These are phyloP conservation scores for Pagrus major DNA, from an alignment of 2,113 vertebrate species.

Conservation along the genomic window DNA sequence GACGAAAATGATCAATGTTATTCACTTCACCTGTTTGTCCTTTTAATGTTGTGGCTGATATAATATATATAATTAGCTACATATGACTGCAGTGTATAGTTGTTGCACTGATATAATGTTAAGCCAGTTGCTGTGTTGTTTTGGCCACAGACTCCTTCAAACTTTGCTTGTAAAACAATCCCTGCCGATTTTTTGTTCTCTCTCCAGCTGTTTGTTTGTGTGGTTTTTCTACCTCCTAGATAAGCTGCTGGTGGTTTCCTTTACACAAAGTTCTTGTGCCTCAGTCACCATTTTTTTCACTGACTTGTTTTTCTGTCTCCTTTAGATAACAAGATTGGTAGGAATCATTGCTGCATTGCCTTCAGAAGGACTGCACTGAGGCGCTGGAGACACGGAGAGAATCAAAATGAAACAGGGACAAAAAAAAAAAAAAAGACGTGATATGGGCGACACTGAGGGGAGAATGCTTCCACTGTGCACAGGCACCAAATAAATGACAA, in stretches of 20 bases:
- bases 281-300: slow-evolving; percentile 8
- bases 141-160: background rate
- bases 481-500: slow-evolving; percentile 91
- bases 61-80: background rate
- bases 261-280: slow-evolving; percentile 1
- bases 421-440: slow-evolving; percentile 52
- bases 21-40: too few species aligned
- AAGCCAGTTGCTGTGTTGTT: slow-evolving; percentile 3
- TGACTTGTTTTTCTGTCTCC: slow-evolving; percentile 73
- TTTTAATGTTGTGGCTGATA: too few species aligned
- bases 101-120: background rate
- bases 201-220: slow-evolving; percentile 13
- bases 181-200: slow-evolving; percentile 7
- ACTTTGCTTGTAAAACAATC: slow-evolving; percentile 17
- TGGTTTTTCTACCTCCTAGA: slow-evolving; percentile 34
- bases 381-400: slow-evolving; percentile 64
- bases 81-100: background rate
- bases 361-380: slow-evolving; percentile 92
- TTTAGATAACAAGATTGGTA: slow-evolving; percentile 89
- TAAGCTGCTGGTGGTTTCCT: slow-evolving; percentile 26
- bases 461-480: slow-evolving; percentile 95
- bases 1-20: too few species aligned
- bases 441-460: slow-evolving; percentile 70
- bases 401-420: slow-evolving; percentile 53
- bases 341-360: slow-evolving; percentile 91